Conservation (phyloP, 2,113 vertebrate genomes). For the Cyprinodon variegatus region DNA sequence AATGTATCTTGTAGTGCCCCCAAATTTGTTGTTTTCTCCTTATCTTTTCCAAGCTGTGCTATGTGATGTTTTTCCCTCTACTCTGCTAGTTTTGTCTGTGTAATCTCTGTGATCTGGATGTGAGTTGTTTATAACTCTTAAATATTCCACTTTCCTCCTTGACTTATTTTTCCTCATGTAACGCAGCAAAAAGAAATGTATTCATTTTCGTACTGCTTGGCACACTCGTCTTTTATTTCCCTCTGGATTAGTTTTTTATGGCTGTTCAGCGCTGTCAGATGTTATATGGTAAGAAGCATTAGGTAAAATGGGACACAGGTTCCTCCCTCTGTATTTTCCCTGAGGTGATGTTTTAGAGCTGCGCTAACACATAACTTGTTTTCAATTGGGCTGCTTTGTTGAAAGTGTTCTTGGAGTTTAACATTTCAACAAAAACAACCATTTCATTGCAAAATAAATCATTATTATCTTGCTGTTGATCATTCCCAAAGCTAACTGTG, state of each 20-base stretch:
- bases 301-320: constrained; percentile 28
- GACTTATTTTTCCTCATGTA: constrained; percentile 58
- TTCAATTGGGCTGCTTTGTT: neutral
- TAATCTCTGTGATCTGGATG: constrained; percentile 67
- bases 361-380: constrained; percentile 17
- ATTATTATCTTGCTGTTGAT: constrained; percentile 30
- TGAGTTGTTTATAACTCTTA: constrained; percentile 66
- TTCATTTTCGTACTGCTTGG: constrained; percentile 54
- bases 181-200: constrained; percentile 51
- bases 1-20: constrained; percentile 30
- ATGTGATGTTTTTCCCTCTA: constrained; percentile 47
- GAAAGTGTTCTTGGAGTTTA: constrained; percentile 34
- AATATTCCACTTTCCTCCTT: constrained; percentile 59
- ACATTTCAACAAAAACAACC: constrained; percentile 1
- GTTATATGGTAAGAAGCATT: constrained; percentile 40
- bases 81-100: constrained; percentile 43
- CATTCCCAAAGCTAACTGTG: constrained; percentile 12
- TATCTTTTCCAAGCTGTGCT: constrained; percentile 21
- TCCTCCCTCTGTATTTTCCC: constrained; percentile 29
- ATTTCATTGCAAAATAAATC: constrained; percentile 23
- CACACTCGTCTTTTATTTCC: constrained; percentile 68
- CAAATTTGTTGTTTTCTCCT: constrained; percentile 21
- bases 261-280: constrained; percentile 51
- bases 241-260: constrained; percentile 63
- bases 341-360: constrained; percentile 36